Conservation (phyloP, 2,113 vertebrate genomes). For the Boleophthalmus pectinirostris region DNA sequence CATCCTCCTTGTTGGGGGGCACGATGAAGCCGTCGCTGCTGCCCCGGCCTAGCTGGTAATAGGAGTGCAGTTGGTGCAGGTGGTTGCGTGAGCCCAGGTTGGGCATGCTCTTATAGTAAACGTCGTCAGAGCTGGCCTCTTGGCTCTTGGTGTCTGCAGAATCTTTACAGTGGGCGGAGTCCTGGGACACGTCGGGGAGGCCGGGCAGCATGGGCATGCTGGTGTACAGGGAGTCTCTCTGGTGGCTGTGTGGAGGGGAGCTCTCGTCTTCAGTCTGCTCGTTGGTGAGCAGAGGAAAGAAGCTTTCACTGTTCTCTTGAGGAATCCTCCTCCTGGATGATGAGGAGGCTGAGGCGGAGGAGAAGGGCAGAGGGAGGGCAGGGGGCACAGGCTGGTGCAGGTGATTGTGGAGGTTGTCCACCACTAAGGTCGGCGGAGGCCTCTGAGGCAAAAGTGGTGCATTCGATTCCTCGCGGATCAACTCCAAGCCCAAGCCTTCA, state of each 20-base stretch:
- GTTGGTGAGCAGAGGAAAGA: conserved; percentile 92
- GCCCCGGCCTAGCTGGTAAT: conserved; percentile 95
- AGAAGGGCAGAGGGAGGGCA: conserved; percentile 79
- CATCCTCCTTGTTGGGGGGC: conserved; percentile 89
- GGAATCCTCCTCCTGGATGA: conserved; percentile 86
- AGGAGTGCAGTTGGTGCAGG: conserved; percentile 92
- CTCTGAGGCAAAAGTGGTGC: conserved; percentile 88
- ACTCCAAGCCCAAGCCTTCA: conserved; percentile 86
- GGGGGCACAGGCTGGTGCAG: conserved; percentile 78
- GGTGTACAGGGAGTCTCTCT: conserved; percentile 94
- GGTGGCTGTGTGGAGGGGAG: conserved; percentile 77
- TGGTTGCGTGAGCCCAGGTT: conserved; percentile 94
- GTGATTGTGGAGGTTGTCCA: conserved; percentile 69
- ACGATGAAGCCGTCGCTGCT: conserved; percentile 97
- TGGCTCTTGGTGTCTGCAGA: conserved; percentile 63
- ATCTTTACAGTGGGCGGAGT: conserved; percentile 65
- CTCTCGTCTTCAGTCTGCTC: conserved; percentile 88
- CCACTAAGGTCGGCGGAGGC: conserved; percentile 78
- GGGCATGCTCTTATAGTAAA: conserved; percentile 99
- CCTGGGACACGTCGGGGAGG: conserved; percentile 73
- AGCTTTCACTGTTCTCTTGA: conserved; percentile 95
- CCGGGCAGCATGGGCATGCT: conserved; percentile 91
- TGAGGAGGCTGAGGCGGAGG: conserved; percentile 55
- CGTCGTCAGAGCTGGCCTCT: conserved; percentile 81
- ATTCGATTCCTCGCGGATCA: conserved; percentile 91